phyloP scores from a whole-genome alignment of 2,797 vertebrate genomes.

The Microctenopoma stevenorrisi region DNA sequence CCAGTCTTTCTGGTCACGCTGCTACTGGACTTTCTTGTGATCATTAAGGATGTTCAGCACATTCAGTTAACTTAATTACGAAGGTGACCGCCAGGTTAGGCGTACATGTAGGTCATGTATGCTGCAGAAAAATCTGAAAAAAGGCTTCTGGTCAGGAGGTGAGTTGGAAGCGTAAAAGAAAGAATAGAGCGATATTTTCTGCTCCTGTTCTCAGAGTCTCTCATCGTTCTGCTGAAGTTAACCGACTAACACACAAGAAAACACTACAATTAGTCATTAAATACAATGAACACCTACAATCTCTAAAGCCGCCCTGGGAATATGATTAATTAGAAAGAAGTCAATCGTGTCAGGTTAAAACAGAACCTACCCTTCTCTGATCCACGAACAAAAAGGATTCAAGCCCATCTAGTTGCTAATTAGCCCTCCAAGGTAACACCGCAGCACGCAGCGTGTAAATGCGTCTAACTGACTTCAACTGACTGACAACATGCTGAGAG shows the following conservation, averaged over 20 bases:
- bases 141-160: neutral
- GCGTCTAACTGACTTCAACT: neutral
- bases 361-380: neutral
- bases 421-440: neutral
- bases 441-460: neutral
- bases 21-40: too few relatives aligned
- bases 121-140: too few relatives aligned
- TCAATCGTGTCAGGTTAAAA: neutral
- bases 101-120: too few relatives aligned
- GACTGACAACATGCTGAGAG: conserved; percentile 10
- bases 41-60: too few relatives aligned
- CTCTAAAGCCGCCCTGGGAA: neutral
- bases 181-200: too few relatives aligned
- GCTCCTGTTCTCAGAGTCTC: neutral
- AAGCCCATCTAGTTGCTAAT: conserved; percentile 11
- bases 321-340: neutral
- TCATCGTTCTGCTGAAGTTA: neutral
- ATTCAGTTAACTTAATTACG: too few relatives aligned
- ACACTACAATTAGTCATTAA: neutral
- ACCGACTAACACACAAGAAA: neutral
- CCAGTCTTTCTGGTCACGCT: too few relatives aligned
- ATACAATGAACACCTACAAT: neutral
- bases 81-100: too few relatives aligned
- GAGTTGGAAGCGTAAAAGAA: neutral
- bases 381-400: neutral